phyloP scores from a whole-genome alignment of 2,113 vertebrate genomes.

The Erythrocercus mccallii region DNA sequence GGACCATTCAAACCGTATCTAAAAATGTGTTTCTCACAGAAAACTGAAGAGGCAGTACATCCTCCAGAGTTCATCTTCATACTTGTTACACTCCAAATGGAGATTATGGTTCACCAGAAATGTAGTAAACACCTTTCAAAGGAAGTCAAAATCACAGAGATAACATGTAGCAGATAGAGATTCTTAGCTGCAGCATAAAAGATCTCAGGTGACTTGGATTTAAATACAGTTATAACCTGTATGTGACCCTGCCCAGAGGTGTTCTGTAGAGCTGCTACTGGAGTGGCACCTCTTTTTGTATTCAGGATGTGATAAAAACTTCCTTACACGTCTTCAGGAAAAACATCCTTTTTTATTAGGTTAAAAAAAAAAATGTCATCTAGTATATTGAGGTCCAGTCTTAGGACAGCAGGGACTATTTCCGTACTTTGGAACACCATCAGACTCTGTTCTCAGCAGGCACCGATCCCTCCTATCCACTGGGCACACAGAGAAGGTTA shows the following conservation, averaged over 20 bases:
- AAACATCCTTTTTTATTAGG: background rate
- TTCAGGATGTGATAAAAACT: background rate
- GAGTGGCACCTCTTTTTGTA: background rate
- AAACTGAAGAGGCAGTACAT: background rate
- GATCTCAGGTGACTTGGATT: background rate
- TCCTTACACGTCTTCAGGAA: background rate
- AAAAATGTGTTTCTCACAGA: background rate
- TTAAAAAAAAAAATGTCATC: background rate
- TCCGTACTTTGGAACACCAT: accelerated
- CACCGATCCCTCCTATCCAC: background rate
- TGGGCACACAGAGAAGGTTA: background rate
- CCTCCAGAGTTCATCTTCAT: background rate
- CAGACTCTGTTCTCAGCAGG: background rate
- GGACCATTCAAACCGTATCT: background rate
- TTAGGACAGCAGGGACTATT: background rate
- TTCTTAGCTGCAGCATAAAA: background rate
- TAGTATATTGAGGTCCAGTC: background rate
- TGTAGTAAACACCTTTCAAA: background rate
- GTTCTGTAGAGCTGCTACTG: background rate
- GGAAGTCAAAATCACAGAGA: background rate
- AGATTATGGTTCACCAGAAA: background rate
- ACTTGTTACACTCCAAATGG: background rate
- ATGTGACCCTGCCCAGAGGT: background rate
- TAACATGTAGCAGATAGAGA: background rate
- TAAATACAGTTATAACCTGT: background rate